Evolutionary conservation across 2,113 vertebrate species (phyloP), one percentile per base, ranked within the genome.

Genomic region (Alligator sinensis): DNA sequence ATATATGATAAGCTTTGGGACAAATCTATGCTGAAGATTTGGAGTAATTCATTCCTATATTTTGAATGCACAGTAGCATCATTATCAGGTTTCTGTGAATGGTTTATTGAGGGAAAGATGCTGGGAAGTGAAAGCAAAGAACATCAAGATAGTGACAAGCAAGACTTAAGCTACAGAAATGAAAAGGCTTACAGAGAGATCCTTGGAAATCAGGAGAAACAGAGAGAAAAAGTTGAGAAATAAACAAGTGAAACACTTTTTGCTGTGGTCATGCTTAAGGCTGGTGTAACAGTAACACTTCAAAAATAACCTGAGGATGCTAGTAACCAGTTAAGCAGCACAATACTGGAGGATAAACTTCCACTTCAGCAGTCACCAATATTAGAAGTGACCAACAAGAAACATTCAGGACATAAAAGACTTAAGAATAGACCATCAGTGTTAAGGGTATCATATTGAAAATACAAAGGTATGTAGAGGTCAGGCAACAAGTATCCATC

Each of bases 381-480:
- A 60, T 78, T 86, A 91, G 83, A 91, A 94, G 83, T 95, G 85
- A 82, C 91, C 86, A 92, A 70, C 89, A 85, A 86, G 91, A 84
- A 96, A 86, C 11, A 6, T 84, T 38, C 86, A 38, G 72, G 86
- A 95, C 87, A 87, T 84, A 55, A 89, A 90, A 92, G 74, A 55
- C 94, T 87, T 91, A 93, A 78, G 91, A 91, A 78, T 54, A 80
- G 94, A 95, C 58, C 79, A 85, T 24, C 93, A 86, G 74, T 82
- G 91, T 95, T 68, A 77, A 18, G 76, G 47, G 77, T 94, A 93
- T 88, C 89, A 89, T 63, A 82, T 76, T 89, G 60, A 60, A 94
- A 96, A 68, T 95, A 92, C 95, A 95, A 96, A 92, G 93, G 30
- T 95, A 96, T 83, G 63, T 94, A 91, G 94, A 97, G 94, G 95